Percentiles rank a stretch among this genome's conserved stretches.
Conservation (phyloP, 2,113 vertebrate species). For the Hippocampus comes region DNA sequence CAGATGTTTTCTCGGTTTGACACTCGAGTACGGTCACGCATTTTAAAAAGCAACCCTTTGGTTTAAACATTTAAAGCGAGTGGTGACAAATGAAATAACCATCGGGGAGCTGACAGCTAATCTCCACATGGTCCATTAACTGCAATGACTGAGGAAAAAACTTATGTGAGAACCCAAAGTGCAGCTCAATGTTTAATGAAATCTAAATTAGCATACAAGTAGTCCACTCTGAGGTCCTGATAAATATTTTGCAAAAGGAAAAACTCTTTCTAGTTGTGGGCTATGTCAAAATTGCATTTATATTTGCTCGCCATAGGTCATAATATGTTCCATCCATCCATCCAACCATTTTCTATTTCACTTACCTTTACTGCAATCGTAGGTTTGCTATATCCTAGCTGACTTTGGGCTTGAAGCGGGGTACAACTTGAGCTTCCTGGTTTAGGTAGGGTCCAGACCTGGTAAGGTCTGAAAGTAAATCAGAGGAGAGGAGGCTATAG, state of each 20-base stretch:
- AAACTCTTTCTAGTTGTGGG: no score
- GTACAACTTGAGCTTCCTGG: no score
- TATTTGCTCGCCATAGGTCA: no score
- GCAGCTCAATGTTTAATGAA: slow-evolving; percentile 34
- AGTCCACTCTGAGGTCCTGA: not conserved
- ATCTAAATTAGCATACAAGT: slow-evolving; percentile 11
- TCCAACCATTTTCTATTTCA: no score
- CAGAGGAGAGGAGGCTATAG: no score
- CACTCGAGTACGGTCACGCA: not conserved
- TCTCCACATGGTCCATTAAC: slow-evolving; percentile 26
- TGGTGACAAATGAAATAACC: slow-evolving; percentile 14
- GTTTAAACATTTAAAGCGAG: slow-evolving; percentile 10
- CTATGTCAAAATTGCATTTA: no score
- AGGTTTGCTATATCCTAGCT: no score
- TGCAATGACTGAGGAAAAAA: slow-evolving; percentile 21
- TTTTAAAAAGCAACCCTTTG: slow-evolving; percentile 9
- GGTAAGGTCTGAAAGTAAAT: no score
- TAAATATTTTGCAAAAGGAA: not conserved
- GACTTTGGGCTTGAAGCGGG: no score
- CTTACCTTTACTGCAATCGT: no score
- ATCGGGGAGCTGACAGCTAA: slow-evolving; percentile 16
- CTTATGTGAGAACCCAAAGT: slow-evolving; percentile 30
- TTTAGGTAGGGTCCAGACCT: no score
- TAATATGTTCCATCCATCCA: no score
- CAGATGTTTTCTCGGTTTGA: not conserved